phyloP scores from a whole-genome alignment of 1,140 invertebrate genomes.

The Carcinoscorpius rotundicauda region DNA sequence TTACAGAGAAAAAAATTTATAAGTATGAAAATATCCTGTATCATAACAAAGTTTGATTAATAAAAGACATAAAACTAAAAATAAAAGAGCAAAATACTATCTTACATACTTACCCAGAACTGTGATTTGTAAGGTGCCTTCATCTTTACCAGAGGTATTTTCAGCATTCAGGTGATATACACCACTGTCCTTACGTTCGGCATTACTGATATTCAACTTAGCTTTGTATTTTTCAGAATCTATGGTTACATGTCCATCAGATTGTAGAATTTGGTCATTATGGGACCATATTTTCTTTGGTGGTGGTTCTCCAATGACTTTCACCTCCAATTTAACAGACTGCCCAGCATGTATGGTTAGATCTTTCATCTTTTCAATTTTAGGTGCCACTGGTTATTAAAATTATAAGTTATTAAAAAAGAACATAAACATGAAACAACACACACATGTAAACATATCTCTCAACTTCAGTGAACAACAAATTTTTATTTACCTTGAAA shows the following conservation, averaged over 20 bases:
- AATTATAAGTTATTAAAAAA: no score
- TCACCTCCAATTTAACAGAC: constrained; percentile 71
- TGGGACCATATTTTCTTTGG: constrained; percentile 71
- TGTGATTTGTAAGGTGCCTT: constrained; percentile 70
- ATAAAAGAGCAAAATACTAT: no score
- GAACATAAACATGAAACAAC: no score
- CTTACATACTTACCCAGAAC: constrained; percentile 46
- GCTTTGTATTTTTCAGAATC: constrained; percentile 76
- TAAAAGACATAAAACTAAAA: no score
- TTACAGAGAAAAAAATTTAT: no score
- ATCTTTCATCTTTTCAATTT: constrained; percentile 75
- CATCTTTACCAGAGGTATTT: constrained; percentile 80
- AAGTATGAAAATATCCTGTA: no score
- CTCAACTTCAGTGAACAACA: no score
- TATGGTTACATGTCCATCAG: constrained; percentile 53
- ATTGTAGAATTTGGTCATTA: constrained; percentile 59
- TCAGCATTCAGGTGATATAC: constrained; percentile 78
- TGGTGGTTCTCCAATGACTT: constrained; percentile 78
- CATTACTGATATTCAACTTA: constrained; percentile 59
- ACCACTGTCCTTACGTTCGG: constrained; percentile 68
- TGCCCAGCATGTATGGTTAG: constrained; percentile 76
- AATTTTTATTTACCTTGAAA: no score
- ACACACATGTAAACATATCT: no score
- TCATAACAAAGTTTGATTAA: no score
- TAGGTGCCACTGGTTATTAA: constrained; percentile 13